These are phyloP conservation scores for Cecropterus lyciades DNA, from an alignment of 1,140 invertebrate species.

Conservation along the genomic window DNA sequence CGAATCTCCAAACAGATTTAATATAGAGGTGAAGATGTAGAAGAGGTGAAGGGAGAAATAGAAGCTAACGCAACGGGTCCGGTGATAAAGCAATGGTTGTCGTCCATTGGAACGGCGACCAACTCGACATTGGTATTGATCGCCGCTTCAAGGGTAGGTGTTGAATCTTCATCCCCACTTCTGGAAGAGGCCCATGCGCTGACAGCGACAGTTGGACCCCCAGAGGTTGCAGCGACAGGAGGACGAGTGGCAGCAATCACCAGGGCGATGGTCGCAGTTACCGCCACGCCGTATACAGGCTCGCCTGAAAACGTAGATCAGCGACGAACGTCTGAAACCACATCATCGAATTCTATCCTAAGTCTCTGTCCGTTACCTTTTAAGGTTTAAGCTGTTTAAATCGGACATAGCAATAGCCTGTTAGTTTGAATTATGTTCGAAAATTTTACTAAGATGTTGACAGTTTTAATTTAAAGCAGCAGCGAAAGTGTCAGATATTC, in stretches of 20 bases:
- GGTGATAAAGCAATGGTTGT: constrained; percentile 61
- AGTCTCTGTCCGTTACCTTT: constrained; percentile 52
- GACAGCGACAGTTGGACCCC: constrained; percentile 95
- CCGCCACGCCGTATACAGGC: constrained; percentile 92
- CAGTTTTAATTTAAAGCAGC: too few relatives aligned
- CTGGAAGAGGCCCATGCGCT: constrained; percentile 95
- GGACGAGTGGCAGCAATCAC: constrained; percentile 94
- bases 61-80: constrained; percentile 73
- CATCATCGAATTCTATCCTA: constrained; percentile 79
- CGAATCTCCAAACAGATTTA: constrained; percentile 51
- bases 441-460: too few relatives aligned
- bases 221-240: constrained; percentile 95
- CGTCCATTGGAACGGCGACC: constrained; percentile 64
- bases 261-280: constrained; percentile 93
- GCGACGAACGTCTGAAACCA: constrained; percentile 92
- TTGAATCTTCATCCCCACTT: constrained; percentile 90
- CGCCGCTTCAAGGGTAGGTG: constrained; percentile 56
- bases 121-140: constrained; percentile 56
- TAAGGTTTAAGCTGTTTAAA: constrained; percentile 2
- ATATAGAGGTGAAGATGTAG: constrained; percentile 47
- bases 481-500: too few relatives aligned
- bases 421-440: neutral
- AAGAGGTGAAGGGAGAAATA: constrained; percentile 45
- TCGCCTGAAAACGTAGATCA: constrained; percentile 94
- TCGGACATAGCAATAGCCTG: constrained; percentile 24